These are phyloP conservation scores for Sciurus niger DNA, from an alignment of 2,113 vertebrate species.

Conservation along the genomic window DNA sequence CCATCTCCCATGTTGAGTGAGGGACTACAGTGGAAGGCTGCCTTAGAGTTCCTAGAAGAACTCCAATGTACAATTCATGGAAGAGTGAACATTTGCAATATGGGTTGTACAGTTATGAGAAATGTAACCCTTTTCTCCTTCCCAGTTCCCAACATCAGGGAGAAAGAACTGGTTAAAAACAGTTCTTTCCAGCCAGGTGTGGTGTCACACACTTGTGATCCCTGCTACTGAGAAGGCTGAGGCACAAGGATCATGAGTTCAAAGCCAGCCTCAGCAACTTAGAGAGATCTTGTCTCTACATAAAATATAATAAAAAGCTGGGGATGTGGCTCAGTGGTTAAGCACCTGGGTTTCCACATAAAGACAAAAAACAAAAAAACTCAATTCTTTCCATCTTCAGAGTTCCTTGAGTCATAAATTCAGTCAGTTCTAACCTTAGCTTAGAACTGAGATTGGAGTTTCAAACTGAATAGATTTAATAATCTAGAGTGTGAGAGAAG, in stretches of 20 bases:
- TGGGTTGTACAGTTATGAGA: not conserved
- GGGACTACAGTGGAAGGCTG: not conserved
- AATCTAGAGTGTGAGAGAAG: not conserved
- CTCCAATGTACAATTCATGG: not conserved
- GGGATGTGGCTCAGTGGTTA: no score
- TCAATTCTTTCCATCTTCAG: not conserved
- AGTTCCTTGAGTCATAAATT: conserved; percentile 24
- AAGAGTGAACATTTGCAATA: not conserved
- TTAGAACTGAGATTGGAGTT: conserved; percentile 44
- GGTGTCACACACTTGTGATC: no score
- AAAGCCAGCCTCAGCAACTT: not conserved
- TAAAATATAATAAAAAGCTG: no score
- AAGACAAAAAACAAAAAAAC: not conserved
- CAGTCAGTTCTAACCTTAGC: not conserved
- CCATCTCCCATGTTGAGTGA: not conserved
- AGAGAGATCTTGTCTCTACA: not conserved
- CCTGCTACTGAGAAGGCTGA: no score
- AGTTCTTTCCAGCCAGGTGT: not conserved
- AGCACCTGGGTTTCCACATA: no score
- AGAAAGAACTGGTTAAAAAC: not conserved
- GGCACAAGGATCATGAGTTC: no score
- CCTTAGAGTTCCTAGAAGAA: not conserved
- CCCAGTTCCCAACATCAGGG: not conserved
- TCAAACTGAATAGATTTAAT: conserved; percentile 24
- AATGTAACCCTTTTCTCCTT: not conserved